Evolutionary conservation across 2,113 vertebrate species (phyloP).

Genomic region (Poeciliopsis occidentalis): DNA sequence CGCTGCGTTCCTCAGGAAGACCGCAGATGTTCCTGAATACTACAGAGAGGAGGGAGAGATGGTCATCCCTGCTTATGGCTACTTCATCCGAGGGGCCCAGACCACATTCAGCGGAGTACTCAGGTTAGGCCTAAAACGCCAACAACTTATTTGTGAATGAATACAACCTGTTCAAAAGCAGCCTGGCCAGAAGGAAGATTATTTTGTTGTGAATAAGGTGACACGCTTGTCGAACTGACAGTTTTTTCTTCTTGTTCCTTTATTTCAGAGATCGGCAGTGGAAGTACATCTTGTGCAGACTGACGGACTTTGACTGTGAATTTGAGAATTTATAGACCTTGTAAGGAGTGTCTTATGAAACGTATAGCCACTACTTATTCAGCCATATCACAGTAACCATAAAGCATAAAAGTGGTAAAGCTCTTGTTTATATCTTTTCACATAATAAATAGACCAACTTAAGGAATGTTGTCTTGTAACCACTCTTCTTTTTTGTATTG

Average conservation of each 20-base stretch:
- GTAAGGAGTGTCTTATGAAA: constrained; percentile 13
- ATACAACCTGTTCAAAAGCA: neutral
- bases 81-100: constrained; percentile 93
- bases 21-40: constrained; percentile 87
- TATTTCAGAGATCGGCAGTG: constrained; percentile 93
- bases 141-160: neutral
- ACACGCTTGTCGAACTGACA: constrained; percentile 12
- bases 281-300: constrained; percentile 97
- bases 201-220: neutral
- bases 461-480: constrained; percentile 18
- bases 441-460: constrained; percentile 9
- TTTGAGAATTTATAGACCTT: constrained; percentile 86
- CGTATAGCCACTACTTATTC: constrained; percentile 34
- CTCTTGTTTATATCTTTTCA: constrained; percentile 32
- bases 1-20: constrained; percentile 82
- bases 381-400: constrained; percentile 17
- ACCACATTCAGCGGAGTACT: constrained; percentile 95
- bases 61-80: constrained; percentile 88
- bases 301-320: constrained; percentile 93
- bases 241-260: constrained; percentile 32
- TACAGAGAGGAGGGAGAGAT: constrained; percentile 92
- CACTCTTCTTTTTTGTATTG: constrained; percentile 10
- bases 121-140: constrained; percentile 78
- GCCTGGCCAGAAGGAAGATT: neutral
- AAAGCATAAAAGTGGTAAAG: neutral